A percentile compares a stretch with the other conserved stretches of the same genome.
Evolutionary conservation across 2,797 vertebrate species (phyloP).

Genomic region (Odontamblyopus lacepedii): DNA sequence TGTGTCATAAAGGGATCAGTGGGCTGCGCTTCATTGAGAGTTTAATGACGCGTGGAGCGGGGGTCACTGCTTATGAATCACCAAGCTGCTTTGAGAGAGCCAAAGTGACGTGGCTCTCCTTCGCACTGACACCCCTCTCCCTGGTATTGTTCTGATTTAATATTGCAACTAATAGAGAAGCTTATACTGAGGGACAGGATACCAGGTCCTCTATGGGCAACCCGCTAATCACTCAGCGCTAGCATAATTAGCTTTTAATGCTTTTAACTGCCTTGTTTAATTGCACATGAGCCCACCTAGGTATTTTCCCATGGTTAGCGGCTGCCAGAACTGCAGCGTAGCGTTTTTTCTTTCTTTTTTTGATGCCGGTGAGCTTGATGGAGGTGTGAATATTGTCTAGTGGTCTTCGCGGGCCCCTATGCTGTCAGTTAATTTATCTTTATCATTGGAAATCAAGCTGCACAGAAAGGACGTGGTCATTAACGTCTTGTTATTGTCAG

Average conservation of each 20-base stretch:
- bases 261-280: conserved; percentile 62
- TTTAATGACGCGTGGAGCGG: conserved; percentile 1
- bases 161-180: conserved; percentile 40
- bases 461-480: conserved; percentile 58
- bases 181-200: conserved; percentile 24
- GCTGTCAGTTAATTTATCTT: conserved; percentile 75
- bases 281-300: conserved; percentile 56
- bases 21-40: conserved; percentile 1
- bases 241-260: conserved; percentile 51
- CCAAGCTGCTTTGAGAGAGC: conserved; percentile 5
- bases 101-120: conserved; percentile 1
- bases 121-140: conserved; percentile 24
- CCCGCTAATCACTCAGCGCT: conserved; percentile 40
- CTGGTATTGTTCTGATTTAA: conserved; percentile 38
- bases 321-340: conserved; percentile 30
- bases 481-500: conserved; percentile 62
- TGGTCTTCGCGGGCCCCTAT: conserved; percentile 59
- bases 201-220: conserved; percentile 35
- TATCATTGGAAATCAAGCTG: conserved; percentile 62
- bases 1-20: conserved; percentile 3
- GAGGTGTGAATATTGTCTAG: conserved; percentile 58
- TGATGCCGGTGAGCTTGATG: conserved; percentile 17
- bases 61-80: conserved; percentile 12
- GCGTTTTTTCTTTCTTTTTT: conserved; percentile 10
- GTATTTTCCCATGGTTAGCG: conserved; percentile 57